These are phyloP conservation scores for Frankliniella fusca DNA, from an alignment of 2,888 invertebrate genomes.

Conservation along the genomic window DNA sequence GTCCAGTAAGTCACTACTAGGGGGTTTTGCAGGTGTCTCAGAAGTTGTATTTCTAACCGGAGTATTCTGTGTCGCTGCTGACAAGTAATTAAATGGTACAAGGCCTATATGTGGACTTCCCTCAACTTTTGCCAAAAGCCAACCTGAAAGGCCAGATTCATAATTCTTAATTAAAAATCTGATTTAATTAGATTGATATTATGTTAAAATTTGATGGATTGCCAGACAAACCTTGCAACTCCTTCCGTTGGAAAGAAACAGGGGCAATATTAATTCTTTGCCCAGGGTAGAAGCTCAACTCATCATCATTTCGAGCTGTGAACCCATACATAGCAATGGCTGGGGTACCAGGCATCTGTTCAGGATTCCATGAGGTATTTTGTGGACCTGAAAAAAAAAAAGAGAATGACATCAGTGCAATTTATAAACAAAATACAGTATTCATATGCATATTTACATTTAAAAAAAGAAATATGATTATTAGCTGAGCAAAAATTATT, in stretches of 20 bases:
- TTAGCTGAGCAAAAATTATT: slow-evolving; percentile 51
- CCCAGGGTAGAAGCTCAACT: slow-evolving; percentile 71
- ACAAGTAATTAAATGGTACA: slow-evolving; percentile 60
- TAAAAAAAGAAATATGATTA: neutral
- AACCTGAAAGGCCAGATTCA: slow-evolving; percentile 57
- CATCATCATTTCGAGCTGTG: slow-evolving; percentile 64
- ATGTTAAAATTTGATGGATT: neutral
- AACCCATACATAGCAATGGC: slow-evolving; percentile 59
- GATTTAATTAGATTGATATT: neutral
- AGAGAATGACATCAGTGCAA: neutral
- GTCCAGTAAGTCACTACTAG: too few species aligned
- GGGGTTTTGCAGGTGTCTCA: too few species aligned
- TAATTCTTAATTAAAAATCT: neutral
- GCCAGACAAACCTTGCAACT: neutral
- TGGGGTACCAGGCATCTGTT: neutral
- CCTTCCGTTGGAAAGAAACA: slow-evolving; percentile 42
- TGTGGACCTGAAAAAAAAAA: slow-evolving; percentile 21
- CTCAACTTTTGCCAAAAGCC: slow-evolving; percentile 60
- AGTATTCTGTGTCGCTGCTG: slow-evolving; percentile 19
- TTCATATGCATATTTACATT: neutral
- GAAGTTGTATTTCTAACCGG: neutral
- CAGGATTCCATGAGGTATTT: neutral
- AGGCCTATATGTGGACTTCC: slow-evolving; percentile 56
- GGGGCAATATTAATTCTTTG: slow-evolving; percentile 58
- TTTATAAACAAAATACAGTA: neutral